These are phyloP conservation scores for Chesias legatella DNA, from an alignment of 2,888 invertebrate species.

Conservation along the genomic window DNA sequence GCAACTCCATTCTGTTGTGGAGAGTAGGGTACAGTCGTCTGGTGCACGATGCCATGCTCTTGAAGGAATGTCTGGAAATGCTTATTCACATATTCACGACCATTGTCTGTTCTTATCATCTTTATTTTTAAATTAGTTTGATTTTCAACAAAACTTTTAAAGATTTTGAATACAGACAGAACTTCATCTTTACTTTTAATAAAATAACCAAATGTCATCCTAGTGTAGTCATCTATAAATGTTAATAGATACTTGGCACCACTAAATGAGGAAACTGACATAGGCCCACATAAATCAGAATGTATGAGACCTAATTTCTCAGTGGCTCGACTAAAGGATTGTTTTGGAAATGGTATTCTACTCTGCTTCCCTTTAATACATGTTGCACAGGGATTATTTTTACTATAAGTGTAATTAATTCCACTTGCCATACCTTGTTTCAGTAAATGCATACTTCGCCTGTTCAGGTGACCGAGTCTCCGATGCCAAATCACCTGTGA, in stretches of 20 bases:
- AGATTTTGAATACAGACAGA: conserved; percentile 1
- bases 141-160: neutral
- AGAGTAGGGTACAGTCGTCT: no score
- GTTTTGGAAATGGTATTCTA: conserved; percentile 21
- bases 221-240: conserved; percentile 10
- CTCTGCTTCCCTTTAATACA: conserved; percentile 31
- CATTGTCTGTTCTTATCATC: conserved; percentile 3
- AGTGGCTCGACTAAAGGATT: conserved; percentile 1
- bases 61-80: neutral
- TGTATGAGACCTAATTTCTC: conserved; percentile 13
- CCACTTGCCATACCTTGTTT: conserved; percentile 20
- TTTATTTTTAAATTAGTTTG: neutral
- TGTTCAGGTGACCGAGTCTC: conserved; percentile 22
- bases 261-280: conserved; percentile 15
- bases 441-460: conserved; percentile 17
- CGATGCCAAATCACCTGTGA: conserved; percentile 23
- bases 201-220: conserved; percentile 4
- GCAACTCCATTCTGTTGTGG: no score
- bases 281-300: conserved; percentile 22
- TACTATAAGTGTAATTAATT: conserved; percentile 11
- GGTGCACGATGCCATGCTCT: no score
- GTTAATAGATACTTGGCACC: conserved; percentile 1
- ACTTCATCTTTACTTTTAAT: conserved; percentile 3
- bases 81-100: conserved; percentile 2
- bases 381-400: conserved; percentile 4